phyloP scores from a whole-genome alignment of 2,113 vertebrate species.

The Dolichallabes microphthalmus region DNA sequence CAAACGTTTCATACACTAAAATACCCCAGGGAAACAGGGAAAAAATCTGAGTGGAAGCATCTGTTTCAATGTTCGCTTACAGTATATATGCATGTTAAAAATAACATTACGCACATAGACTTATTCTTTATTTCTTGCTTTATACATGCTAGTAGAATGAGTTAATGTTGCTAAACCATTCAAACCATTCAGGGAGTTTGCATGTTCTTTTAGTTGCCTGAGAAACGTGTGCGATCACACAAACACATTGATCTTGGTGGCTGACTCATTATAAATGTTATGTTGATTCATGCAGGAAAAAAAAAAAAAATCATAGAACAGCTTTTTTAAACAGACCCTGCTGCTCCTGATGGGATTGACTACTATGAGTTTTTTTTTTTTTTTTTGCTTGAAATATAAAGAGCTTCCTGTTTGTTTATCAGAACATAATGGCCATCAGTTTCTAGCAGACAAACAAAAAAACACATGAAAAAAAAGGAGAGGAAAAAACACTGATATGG shows the following conservation, averaged over 20 bases:
- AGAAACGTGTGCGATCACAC: neutral
- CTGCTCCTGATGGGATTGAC: constrained; percentile 60
- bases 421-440: constrained; percentile 61
- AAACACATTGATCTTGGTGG: constrained; percentile 27
- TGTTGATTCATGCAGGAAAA: constrained; percentile 50
- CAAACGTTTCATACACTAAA: neutral
- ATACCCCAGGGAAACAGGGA: neutral
- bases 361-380: constrained; percentile 49
- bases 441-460: constrained; percentile 58
- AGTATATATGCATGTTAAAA: neutral
- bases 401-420: constrained; percentile 57
- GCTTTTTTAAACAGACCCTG: constrained; percentile 60
- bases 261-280: constrained; percentile 44
- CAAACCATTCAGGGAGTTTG: neutral
- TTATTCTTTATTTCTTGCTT: neutral
- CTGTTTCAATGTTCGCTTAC: neutral
- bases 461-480: neutral
- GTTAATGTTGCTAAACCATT: constrained; percentile 7
- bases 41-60: neutral
- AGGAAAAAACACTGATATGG: neutral
- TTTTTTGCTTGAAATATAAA: constrained; percentile 47
- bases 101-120: neutral
- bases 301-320: constrained; percentile 54
- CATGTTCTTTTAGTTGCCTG: constrained; percentile 7
- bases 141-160: neutral